Evolutionary conservation across 1,140 invertebrate species (phyloP), one percentile per base, ranked within the genome.

Genomic region (Vanessa tameamea): DNA sequence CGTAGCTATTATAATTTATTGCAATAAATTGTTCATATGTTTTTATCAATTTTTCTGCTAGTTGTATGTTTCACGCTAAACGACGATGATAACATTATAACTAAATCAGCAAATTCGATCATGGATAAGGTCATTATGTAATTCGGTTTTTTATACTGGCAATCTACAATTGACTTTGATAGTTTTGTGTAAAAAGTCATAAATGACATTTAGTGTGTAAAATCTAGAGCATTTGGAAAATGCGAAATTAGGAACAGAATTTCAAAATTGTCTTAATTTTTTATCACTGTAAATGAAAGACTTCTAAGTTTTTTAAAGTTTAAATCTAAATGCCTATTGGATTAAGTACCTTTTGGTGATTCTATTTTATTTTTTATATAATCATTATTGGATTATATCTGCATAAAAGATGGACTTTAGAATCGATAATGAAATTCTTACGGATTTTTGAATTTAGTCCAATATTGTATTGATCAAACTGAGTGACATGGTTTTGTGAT

Each of bases 341-440:
- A 37, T 37, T 61, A 61, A n/a, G 26, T 61, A 31, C 23, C 23
- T 61, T 43, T 31, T 61, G 57, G 57, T 61, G 31, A 23, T 66
- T 74, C 69, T 23, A 72, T 74, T 71, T 72, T 66, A 26, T 47
- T 77, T n/a, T 74, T 73, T 69, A 74, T 70, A 53, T 74, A 69
- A 67, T 71, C 51, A 55, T 73, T 70, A 73, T 70, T 77, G 68
- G 71, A 68, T 70, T 78, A 61, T 77, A 76, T 77, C 73, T 75
- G 55, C 53, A 71, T 57, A 69, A 75, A 73, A 57, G 73, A 86
- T 88, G 83, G 80, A 87, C 84, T 87, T 85, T 85, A 82, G 85
- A 91, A 91, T 91, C 89, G 81, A 91, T 91, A 89, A 85, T 85
- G 77, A 74, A 82, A 79, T 64, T 74, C 37, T 50, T 71, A 63